phyloP scores from a whole-genome alignment of 2,888 invertebrate species.

The Ochlodes sylvanus region DNA sequence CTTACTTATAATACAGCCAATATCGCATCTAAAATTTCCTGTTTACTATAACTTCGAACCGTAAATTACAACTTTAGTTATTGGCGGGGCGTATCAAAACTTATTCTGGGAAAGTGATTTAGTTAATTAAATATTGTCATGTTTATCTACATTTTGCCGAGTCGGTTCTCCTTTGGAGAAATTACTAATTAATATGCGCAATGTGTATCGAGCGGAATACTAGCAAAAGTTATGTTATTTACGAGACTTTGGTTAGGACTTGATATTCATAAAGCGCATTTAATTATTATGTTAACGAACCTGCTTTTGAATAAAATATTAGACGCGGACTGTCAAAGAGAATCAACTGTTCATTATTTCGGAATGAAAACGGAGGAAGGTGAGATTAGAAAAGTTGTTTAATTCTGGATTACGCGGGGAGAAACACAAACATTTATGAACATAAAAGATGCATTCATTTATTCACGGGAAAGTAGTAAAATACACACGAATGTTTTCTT shows the following conservation, averaged over 20 bases:
- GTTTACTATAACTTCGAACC: slow-evolving; percentile 23
- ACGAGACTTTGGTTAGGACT: slow-evolving; percentile 76
- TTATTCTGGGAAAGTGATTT: slow-evolving; percentile 34
- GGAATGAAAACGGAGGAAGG: slow-evolving; percentile 47
- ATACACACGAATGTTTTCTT: slow-evolving; percentile 81
- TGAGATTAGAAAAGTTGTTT: slow-evolving; percentile 54
- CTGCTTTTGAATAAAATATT: slow-evolving; percentile 82
- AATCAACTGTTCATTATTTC: slow-evolving; percentile 72
- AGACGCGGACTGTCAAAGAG: slow-evolving; percentile 75
- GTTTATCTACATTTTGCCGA: slow-evolving; percentile 41
- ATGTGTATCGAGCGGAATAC: slow-evolving; percentile 76
- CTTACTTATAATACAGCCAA: slow-evolving; percentile 47
- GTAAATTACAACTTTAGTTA: slow-evolving; percentile 35
- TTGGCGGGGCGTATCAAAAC: slow-evolving; percentile 31
- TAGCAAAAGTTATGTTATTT: slow-evolving; percentile 78
- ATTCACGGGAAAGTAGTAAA: slow-evolving; percentile 75
- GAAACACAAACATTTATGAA: slow-evolving; percentile 41
- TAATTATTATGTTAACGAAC: slow-evolving; percentile 84
- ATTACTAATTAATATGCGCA: slow-evolving; percentile 76
- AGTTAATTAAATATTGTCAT: slow-evolving; percentile 39
- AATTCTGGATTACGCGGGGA: slow-evolving; percentile 56
- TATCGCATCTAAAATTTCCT: slow-evolving; percentile 17
- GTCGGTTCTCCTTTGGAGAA: slow-evolving; percentile 34
- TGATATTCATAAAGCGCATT: slow-evolving; percentile 83
- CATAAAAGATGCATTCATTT: slow-evolving; percentile 61